Percentiles rank a stretch among this genome's conserved stretches.
Conservation (phyloP, 2,797 vertebrate species). For the Hirundo rustica region DNA sequence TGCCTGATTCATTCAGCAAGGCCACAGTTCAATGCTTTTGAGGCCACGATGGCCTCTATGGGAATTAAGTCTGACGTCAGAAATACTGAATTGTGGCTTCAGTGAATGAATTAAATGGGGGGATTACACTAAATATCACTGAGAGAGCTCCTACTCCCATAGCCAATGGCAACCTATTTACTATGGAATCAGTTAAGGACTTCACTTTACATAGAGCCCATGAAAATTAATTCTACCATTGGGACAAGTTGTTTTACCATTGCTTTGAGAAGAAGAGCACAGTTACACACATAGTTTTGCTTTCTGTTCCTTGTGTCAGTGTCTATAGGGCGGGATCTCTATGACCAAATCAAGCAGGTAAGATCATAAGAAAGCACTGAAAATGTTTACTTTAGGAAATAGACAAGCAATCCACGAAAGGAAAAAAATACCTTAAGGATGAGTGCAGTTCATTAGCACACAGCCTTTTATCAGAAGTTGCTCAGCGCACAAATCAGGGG, state of each 20-base stretch:
- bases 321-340: neutral
- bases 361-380: neutral
- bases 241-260: neutral
- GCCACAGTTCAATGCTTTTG: constrained; percentile 29
- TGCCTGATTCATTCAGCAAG: constrained; percentile 6
- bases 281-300: neutral
- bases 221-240: neutral
- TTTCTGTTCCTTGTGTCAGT: neutral
- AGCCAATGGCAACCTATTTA: neutral
- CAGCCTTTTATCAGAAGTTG: neutral
- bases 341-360: neutral
- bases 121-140: neutral
- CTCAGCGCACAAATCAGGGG: fast-evolving
- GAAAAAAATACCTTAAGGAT: neutral
- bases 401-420: neutral
- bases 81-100: constrained; percentile 13
- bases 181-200: neutral
- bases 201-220: neutral
- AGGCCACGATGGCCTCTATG: neutral
- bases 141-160: neutral
- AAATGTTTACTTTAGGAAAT: neutral
- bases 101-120: constrained; percentile 25
- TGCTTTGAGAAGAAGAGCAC: neutral
- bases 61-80: constrained; percentile 49
- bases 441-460: neutral